Evolutionary conservation across 2,797 vertebrate species (phyloP), one percentile per base, ranked within the genome.

Genomic region (Urosaurus nigricauda): DNA sequence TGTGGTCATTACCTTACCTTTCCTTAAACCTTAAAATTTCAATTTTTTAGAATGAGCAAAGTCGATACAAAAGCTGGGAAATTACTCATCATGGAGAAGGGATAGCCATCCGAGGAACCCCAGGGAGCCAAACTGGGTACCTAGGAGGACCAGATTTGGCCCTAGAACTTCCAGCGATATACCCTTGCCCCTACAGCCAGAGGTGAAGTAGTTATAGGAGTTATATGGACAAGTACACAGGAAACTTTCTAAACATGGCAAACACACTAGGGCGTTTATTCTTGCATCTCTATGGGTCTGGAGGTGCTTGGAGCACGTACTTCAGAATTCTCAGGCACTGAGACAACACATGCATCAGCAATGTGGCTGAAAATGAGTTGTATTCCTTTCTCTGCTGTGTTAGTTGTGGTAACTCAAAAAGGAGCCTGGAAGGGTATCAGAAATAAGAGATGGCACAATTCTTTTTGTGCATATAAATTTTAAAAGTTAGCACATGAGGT

Each of bases 401-500:
- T 92, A 0, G 8, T 71, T 51, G 29, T 35, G 80, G 56, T 63
- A 37, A 29, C 19, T 37, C 32, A 32, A 68, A 68, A 60, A 75
- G 79, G 12, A 87, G 86, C 5, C 91, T 90, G 79, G 43, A 90
- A 87, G 32, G 58, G 63, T 84, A 74, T 89, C 7, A 24, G 86
- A 91, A 84, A 84, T 86, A 40, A 87, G 35, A 90, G 58, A 90
- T 65, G 73, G 79, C 65, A 82, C 12, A 68, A 77, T 85, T 90
- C 79, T 85, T 86, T 14, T 35, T 43, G 83, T 87, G 82, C 24
- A 92, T 93, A 92, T 60, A 29, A 56, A 0, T 74, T 75, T 91
- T 94, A 91, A 79, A 86, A 87, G 93, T 83, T 90, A 87, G 63
- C 86, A 82, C 24, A 68, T 43, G 21, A 37, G 70, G 84, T 90